phyloP scores from a whole-genome alignment of 2,888 invertebrate species.

The Zelleria hepariella region DNA sequence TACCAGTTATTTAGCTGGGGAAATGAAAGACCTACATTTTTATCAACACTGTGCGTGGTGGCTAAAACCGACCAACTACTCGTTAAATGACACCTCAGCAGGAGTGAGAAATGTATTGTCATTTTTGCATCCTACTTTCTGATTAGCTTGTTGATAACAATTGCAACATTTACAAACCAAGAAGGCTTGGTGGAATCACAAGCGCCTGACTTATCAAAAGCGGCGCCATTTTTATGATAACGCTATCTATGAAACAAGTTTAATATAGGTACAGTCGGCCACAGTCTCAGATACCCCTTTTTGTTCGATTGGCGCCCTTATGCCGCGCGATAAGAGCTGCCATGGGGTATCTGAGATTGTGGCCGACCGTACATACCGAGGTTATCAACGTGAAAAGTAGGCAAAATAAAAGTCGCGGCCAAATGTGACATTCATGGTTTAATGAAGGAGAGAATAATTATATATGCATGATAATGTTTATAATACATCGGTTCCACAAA shows the following conservation, averaged over 20 bases:
- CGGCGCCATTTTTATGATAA: slow-evolving; percentile 8
- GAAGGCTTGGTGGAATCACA: neutral
- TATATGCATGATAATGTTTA: neutral
- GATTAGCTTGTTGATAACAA: neutral
- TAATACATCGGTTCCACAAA: too few relatives aligned
- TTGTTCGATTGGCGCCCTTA: too few relatives aligned
- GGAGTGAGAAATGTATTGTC: too few relatives aligned
- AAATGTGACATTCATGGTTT: neutral
- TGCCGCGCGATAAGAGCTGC: too few relatives aligned
- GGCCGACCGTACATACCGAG: neutral
- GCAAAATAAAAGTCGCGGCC: neutral
- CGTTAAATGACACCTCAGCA: too few relatives aligned
- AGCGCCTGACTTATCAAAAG: slow-evolving; percentile 2
- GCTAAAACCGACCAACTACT: too few relatives aligned
- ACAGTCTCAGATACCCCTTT: too few relatives aligned
- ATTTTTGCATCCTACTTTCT: neutral
- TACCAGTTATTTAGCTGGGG: too few relatives aligned
- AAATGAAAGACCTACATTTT: too few relatives aligned
- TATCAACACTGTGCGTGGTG: too few relatives aligned
- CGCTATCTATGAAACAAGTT: neutral
- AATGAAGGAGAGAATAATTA: neutral
- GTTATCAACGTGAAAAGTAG: neutral
- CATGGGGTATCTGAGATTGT: too few relatives aligned
- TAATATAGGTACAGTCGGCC: neutral
- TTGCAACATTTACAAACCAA: neutral